Evolutionary conservation across 2,888 invertebrate genomes (phyloP), one percentile per base, ranked within the genome.

Genomic region (Drosophila pseudotakahashii): DNA sequence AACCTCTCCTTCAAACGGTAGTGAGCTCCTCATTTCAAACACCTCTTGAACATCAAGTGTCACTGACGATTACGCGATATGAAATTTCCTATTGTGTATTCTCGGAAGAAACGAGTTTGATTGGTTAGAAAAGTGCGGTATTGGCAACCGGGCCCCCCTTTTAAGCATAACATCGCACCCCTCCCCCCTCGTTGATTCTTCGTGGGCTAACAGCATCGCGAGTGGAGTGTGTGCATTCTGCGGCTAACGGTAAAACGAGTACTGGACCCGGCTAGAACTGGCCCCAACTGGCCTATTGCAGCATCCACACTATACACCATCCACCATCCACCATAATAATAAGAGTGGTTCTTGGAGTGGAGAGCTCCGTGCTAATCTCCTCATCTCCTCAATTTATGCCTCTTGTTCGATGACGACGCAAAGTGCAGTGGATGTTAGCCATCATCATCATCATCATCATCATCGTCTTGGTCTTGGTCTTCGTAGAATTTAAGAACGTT

Each of bases 231-330:
- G 72, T 66, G 47, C 47, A 47, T 45, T 45, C 44, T 37, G 57
- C 4, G 53, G 54, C 59, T 91, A 91, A 92, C 91, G 92, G 91
- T 91, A 92, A 89, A 91, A 91, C 91, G 89, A 90, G 92, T 90
- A 89, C 84, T 79, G 76, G 81, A 75, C 80, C 74, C 62, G 75
- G 78, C 76, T 61, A 68, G 79, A 76, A 71, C 63, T 68, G 76
- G 76, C 81, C 71, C 74, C 75, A 67, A 64, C 69, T 81, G 88
- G 88, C 86, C 89, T 89, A 84, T 84, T 84, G 84, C 84, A 84
- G 83, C 83, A 89, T 88, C 84, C 75, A 19, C 19, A 19, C 19
- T 2, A 3, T 3, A 19, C 19, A 19, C 19, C 3, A 19, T 19
- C 2, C 19, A 81, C 68, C 70, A 52, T 59, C 89, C 75, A 81